Conservation (phyloP, 1,140 invertebrate species). For the Drosophila sechellia region DNA sequence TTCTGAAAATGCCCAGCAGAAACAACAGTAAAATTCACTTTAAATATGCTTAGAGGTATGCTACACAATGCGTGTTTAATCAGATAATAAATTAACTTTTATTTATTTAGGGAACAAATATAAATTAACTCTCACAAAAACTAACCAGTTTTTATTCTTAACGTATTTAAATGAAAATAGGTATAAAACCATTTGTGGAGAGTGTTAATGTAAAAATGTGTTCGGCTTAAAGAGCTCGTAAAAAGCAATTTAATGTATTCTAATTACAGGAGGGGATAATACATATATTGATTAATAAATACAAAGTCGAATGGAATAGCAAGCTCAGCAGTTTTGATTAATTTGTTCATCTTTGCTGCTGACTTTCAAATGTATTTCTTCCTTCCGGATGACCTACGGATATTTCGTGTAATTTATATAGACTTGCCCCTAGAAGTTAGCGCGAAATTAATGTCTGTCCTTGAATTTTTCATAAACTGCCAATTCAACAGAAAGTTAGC, state of each 20-base stretch:
- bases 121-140: conserved; percentile 10
- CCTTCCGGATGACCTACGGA: conserved; percentile 28
- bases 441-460: conserved; percentile 72
- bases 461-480: conserved; percentile 79
- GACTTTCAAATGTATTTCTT: conserved; percentile 50
- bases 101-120: not conserved
- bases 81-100: conserved; percentile 50
- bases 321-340: conserved; percentile 57
- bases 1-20: conserved; percentile 14
- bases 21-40: conserved; percentile 1
- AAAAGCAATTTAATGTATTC: not conserved
- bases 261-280: not conserved
- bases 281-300: conserved; percentile 12
- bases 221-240: not conserved
- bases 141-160: not conserved
- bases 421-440: conserved; percentile 28
- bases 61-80: conserved; percentile 25
- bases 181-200: not conserved
- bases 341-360: conserved; percentile 58
- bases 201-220: not conserved
- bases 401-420: conserved; percentile 54
- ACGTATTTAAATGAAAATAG: not conserved
- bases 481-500: conserved; percentile 73
- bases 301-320: conserved; percentile 10
- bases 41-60: conserved; percentile 10